Base-by-base conservation (phyloP, 2,113 vertebrate genomes). In the Pelobates fuscus region DNA sequence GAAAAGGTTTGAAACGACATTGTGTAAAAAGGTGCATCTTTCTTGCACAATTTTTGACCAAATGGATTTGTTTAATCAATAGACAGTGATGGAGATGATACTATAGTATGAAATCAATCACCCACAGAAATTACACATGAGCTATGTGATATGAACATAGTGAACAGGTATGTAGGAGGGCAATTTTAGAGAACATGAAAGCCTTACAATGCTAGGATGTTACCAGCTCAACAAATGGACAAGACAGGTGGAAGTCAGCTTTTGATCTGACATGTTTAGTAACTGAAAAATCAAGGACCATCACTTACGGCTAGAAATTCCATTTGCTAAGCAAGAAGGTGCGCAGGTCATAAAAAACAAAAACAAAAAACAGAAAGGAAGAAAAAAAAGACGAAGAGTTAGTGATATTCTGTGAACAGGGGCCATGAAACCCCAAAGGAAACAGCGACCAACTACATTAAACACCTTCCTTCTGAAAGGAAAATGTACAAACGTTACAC, bases 271-370 rank as follows among this genome's bases (percentile, higher is more conserved):
- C 78, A 85, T 82, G 86, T 80, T 89, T 88, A 88, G 81, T 84
- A 88, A 88, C 93, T 87, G 85, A 91, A 86, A 95, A 96, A 91
- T 94, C 82, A 93, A 97, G 94, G 95, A 93, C 91, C 85, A 68
- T 89, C 89, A 99, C 97, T 98, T 98, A 99, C 97, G 98, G 97
- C 97, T 94, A 99, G 95, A 94, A 93, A 94, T 94, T 98, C 97
- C 97, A 99, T 98, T 95, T 98, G 96, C 97, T 99, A 98, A 99
- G 96, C 96, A 98, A 97, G 93, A 95, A 91, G 94, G 89, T 94
- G 94, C 94, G 94, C 94, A 85, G 94, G 94, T 95, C 95, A 95
- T 92, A 94, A 93, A 91, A 94, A 92, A 81, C 92, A 85, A 88
- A 69, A 60, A 75, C 44, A 60, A 76, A 76, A 55, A 55, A 10